A percentile compares a stretch with the other conserved stretches of the same genome.
Conservation (phyloP, 2,113 vertebrate species). For the Pteruthius melanotis region DNA sequence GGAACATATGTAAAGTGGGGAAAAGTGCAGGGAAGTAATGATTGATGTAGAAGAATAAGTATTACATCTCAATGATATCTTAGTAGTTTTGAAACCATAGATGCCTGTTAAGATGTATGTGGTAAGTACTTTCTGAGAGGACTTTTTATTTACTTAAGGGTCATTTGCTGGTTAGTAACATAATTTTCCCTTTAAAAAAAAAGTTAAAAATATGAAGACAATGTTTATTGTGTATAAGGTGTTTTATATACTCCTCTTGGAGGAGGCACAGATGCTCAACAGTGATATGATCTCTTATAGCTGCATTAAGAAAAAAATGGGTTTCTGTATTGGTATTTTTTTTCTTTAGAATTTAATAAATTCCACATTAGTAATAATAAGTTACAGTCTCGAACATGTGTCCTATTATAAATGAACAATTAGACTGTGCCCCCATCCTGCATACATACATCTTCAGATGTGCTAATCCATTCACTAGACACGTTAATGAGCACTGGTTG, state of each 20-base stretch:
- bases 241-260: neutral
- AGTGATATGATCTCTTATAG: neutral
- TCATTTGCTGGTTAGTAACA: neutral
- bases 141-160: neutral
- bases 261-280: neutral
- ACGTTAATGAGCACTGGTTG: constrained; percentile 82
- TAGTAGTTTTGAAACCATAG: neutral
- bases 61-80: neutral
- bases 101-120: neutral
- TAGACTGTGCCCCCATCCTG: constrained; percentile 73
- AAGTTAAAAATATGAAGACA: neutral
- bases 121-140: neutral
- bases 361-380: constrained; percentile 78
- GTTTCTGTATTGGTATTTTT: constrained; percentile 79
- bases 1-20: neutral
- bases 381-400: constrained; percentile 65
- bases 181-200: neutral
- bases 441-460: constrained; percentile 80
- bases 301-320: constrained; percentile 49
- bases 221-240: neutral
- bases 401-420: constrained; percentile 76
- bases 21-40: neutral
- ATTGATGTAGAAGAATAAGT: neutral
- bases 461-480: constrained; percentile 83
- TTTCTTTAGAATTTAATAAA: constrained; percentile 82